These are phyloP conservation scores for Kradibia gibbosae DNA, from an alignment of 1,140 invertebrate species.

Conservation along the genomic window DNA sequence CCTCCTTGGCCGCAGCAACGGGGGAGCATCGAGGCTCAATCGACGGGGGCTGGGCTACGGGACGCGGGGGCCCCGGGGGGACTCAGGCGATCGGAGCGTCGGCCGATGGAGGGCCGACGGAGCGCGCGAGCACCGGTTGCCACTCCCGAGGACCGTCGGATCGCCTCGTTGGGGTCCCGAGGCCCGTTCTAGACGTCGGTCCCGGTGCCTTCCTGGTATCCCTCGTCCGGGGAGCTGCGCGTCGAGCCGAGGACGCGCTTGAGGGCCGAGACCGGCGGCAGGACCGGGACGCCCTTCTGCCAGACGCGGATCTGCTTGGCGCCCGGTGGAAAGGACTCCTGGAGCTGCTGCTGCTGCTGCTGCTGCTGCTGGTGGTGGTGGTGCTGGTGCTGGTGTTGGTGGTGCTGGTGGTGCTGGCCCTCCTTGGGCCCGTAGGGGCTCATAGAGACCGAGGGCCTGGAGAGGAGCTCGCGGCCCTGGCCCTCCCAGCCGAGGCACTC, in stretches of 20 bases:
- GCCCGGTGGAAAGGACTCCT: conserved; percentile 67
- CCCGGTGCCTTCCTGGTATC: conserved; percentile 92
- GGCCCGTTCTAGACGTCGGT: conserved; percentile 92
- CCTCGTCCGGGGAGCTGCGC: conserved; percentile 89
- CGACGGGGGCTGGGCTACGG: too few species aligned
- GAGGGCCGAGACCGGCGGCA: conserved; percentile 85
- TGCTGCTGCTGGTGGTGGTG: conserved; percentile 48
- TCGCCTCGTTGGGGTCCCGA: too few species aligned
- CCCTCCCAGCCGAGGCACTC: conserved; percentile 73
- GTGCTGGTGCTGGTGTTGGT: conserved; percentile 45
- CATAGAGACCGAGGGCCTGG: conserved; percentile 57
- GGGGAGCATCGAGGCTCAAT: too few species aligned
- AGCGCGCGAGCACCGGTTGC: too few species aligned
- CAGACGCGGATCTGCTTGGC: conserved; percentile 87
- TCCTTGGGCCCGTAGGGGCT: conserved; percentile 84
- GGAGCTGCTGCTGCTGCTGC: conserved; percentile 47
- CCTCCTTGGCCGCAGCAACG: too few species aligned
- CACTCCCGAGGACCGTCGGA: too few species aligned
- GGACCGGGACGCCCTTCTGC: conserved; percentile 86
- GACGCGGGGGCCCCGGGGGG: too few species aligned
- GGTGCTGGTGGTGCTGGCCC: conserved; percentile 62
- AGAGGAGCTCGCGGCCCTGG: conserved; percentile 69
- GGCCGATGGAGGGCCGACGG: too few species aligned
- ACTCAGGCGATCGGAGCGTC: too few species aligned
- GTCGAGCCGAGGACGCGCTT: conserved; percentile 84